A percentile compares a stretch with the other conserved stretches of the same genome.
Evolutionary conservation across 92 coral and sea anemone genomes (phyloP).

Genomic region (Bergia puertoricense): DNA sequence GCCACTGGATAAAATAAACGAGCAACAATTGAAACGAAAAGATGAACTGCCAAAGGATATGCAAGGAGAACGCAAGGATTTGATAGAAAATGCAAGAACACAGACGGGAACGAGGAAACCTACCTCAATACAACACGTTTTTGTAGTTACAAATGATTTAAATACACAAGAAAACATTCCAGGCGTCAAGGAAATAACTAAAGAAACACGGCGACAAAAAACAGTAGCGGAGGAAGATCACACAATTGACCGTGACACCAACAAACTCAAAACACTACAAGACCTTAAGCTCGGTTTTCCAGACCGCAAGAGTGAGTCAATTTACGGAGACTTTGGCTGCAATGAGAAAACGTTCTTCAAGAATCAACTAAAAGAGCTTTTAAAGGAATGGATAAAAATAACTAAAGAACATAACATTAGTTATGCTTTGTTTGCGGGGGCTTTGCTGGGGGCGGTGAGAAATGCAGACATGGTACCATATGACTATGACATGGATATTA

Average conservation of each 20-base stretch:
- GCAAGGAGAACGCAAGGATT: background rate
- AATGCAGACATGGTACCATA: slow-evolving; percentile 23
- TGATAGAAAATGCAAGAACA: background rate
- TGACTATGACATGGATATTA: slow-evolving; percentile 28
- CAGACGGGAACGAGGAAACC: background rate
- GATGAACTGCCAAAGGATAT: background rate
- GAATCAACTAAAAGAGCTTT: slow-evolving; percentile 19
- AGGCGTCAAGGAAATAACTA: background rate
- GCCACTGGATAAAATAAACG: background rate
- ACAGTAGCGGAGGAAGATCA: background rate
- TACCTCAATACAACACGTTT: background rate
- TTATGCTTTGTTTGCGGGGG: slow-evolving; percentile 12
- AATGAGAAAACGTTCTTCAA: slow-evolving; percentile 21
- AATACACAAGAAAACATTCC: background rate
- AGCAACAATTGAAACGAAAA: background rate
- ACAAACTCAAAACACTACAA: background rate
- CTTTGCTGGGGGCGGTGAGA: slow-evolving; percentile 23
- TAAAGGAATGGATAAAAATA: background rate
- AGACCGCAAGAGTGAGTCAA: background rate
- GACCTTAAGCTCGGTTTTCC: slow-evolving; percentile 14
- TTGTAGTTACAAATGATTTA: background rate
- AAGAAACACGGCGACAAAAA: background rate
- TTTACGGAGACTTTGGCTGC: slow-evolving; percentile 26
- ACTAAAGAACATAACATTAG: background rate
- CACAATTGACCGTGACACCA: background rate